Conservation (phyloP, 2,113 vertebrate species). For the Pluvianellus socialis region DNA sequence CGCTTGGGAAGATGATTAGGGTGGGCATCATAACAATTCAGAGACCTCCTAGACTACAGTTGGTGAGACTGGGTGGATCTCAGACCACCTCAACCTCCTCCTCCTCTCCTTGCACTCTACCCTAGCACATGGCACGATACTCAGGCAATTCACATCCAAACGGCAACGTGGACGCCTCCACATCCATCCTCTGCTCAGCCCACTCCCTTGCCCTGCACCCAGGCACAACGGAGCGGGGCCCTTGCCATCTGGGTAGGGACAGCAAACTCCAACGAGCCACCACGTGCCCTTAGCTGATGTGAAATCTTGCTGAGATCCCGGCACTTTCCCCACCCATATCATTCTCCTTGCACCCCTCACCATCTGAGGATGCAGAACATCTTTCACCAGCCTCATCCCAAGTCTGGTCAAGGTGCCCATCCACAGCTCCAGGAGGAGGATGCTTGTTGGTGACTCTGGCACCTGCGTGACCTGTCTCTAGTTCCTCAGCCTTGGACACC, state of each 20-base stretch:
- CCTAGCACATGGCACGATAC: neutral
- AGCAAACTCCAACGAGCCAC: neutral
- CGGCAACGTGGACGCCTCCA: fast-evolving
- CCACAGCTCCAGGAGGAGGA: neutral
- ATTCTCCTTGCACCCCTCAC: neutral
- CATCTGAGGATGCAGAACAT: neutral
- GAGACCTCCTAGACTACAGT: neutral
- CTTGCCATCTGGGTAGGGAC: neutral
- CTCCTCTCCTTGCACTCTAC: neutral
- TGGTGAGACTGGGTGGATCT: neutral
- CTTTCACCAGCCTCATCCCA: neutral
- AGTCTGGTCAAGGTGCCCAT: neutral
- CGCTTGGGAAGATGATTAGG: neutral
- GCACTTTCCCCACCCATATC: neutral
- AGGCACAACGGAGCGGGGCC: fast-evolving
- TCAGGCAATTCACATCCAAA: neutral
- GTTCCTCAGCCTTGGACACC: neutral
- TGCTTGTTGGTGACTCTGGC: neutral
- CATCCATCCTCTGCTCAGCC: neutral
- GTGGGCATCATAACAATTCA: neutral
- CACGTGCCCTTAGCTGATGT: neutral
- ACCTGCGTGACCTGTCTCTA: neutral
- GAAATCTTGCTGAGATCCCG: neutral
- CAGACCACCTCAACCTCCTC: neutral
- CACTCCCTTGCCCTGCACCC: no score